Percentiles rank a stretch among this genome's conserved stretches.
phyloP scores from a whole-genome alignment of 2,888 invertebrate species.

The Ophioninae sp. region DNA sequence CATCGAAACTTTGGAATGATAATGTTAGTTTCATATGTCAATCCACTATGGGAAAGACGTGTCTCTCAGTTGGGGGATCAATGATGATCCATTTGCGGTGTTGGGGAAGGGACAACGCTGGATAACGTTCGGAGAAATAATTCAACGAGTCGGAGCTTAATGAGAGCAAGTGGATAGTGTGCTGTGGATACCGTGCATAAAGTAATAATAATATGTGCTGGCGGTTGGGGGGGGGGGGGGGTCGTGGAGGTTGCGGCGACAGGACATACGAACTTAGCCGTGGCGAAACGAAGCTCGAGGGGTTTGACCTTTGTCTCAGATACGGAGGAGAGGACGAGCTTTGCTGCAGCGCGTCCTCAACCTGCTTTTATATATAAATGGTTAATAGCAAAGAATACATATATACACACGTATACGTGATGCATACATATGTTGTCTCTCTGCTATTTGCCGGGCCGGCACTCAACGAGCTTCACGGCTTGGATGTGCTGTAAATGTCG shows the following conservation, averaged over 20 bases:
- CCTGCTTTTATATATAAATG: slow-evolving; percentile 30
- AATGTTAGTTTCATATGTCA: no score
- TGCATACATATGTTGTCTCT: slow-evolving; percentile 18
- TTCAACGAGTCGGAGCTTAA: not conserved
- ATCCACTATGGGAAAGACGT: no score
- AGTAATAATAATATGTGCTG: not conserved
- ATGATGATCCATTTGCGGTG: not conserved
- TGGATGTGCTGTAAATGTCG: slow-evolving; percentile 56
- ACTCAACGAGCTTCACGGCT: slow-evolving; percentile 37
- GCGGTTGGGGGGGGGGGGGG: not conserved
- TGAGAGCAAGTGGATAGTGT: not conserved
- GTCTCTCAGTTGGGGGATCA: not conserved
- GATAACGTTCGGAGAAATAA: not conserved
- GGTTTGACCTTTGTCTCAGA: slow-evolving; percentile 51
- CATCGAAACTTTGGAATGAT: no score
- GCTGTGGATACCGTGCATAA: not conserved
- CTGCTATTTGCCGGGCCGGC: slow-evolving; percentile 29
- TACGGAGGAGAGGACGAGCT: slow-evolving; percentile 39
- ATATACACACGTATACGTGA: slow-evolving; percentile 4
- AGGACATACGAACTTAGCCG: slow-evolving; percentile 15
- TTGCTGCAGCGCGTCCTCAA: slow-evolving; percentile 33
- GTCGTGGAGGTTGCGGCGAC: not conserved
- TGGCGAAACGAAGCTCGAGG: slow-evolving; percentile 34
- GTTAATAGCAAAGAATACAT: slow-evolving; percentile 8
- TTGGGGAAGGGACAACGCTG: not conserved